phyloP scores from a whole-genome alignment of 2,888 invertebrate species.

The Macaria notata region DNA sequence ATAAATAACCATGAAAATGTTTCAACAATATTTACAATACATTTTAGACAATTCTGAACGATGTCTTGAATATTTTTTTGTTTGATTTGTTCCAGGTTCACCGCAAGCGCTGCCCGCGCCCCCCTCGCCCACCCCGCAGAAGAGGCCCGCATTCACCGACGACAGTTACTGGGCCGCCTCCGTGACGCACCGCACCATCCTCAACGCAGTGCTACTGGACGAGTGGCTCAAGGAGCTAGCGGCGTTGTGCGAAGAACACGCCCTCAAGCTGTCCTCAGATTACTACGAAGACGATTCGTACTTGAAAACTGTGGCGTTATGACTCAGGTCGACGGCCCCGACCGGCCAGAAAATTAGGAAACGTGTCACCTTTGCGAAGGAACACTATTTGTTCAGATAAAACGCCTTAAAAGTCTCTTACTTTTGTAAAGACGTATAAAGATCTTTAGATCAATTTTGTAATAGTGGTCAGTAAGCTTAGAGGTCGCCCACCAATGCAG shows the following conservation, averaged over 20 bases:
- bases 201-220: constrained; percentile 92
- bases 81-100: constrained; percentile 13
- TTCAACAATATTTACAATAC: no score
- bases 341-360: constrained; percentile 23
- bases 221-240: constrained; percentile 98
- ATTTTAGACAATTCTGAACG: no score
- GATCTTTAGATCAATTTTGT: no score
- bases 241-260: constrained; percentile 96
- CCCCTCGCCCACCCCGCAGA: constrained; percentile 49
- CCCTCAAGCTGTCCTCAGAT: constrained; percentile 75
- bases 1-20: no score
- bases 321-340: constrained; percentile 52
- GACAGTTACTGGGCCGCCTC: constrained; percentile 76
- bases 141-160: constrained; percentile 62
- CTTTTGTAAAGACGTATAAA: no score
- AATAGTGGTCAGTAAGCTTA: no score
- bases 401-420: not conserved
- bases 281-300: constrained; percentile 65
- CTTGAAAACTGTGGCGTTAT: constrained; percentile 67
- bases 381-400: constrained; percentile 4
- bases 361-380: constrained; percentile 15
- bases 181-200: constrained; percentile 62
- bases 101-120: constrained; percentile 44
- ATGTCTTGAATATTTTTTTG: no score
- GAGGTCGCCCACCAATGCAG: no score